These are phyloP conservation scores for Acrocephalus scirpaceus DNA, from an alignment of 2,797 vertebrate species.

Conservation along the genomic window DNA sequence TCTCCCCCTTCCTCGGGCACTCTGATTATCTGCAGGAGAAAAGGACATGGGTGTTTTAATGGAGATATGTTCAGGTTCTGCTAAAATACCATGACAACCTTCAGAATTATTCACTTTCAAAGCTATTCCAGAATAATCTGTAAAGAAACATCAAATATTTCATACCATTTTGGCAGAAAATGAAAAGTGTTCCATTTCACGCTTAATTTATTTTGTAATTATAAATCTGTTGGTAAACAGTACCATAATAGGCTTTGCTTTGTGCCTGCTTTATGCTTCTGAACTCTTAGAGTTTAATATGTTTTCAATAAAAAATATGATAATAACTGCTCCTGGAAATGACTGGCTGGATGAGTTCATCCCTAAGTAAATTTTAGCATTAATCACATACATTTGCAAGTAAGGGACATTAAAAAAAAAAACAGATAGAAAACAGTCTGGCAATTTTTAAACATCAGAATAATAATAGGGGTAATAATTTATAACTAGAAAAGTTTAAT, in stretches of 20 bases:
- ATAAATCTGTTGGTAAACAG: conserved; percentile 82
- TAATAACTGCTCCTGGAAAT: conserved; percentile 63
- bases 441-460: not conserved
- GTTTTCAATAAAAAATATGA: conserved; percentile 62
- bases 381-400: not conserved
- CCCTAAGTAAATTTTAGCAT: conserved; percentile 45
- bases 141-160: conserved; percentile 73
- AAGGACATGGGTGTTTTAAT: not conserved
- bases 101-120: conserved; percentile 53
- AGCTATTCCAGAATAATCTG: conserved; percentile 68
- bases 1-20: not conserved
- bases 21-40: conserved; percentile 1
- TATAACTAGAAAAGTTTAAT: not conserved
- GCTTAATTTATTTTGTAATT: conserved; percentile 85
- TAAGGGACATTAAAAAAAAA: not conserved
- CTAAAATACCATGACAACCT: conserved; percentile 29
- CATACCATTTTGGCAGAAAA: conserved; percentile 73
- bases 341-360: conserved; percentile 53
- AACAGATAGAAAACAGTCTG: not conserved
- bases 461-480: not conserved
- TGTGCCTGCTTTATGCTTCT: conserved; percentile 72
- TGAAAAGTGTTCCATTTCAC: conserved; percentile 80
- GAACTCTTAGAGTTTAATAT: conserved; percentile 68
- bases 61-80: not conserved
- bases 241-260: conserved; percentile 73